Percentiles rank a stretch among this genome's conserved stretches.
Conservation (phyloP, 2,797 vertebrate species). For the Sardinella longiceps region DNA sequence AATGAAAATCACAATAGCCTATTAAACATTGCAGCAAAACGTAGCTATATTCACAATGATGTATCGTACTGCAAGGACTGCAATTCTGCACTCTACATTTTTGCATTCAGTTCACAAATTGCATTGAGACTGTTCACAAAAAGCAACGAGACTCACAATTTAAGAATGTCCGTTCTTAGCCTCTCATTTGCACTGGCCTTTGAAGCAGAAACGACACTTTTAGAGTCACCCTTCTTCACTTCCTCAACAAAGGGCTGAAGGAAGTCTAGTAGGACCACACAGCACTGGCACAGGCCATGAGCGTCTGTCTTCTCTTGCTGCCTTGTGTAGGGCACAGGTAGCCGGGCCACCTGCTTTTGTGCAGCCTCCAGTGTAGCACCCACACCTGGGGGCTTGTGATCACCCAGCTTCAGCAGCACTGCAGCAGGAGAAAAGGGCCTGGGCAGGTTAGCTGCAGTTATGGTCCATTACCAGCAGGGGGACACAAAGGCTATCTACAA, state of each 20-base stretch:
- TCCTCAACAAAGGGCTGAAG: constrained; percentile 83
- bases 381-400: constrained; percentile 76
- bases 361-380: constrained; percentile 81
- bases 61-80: too few species aligned
- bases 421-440: background rate
- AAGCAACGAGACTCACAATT: constrained; percentile 81
- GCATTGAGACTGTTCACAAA: too few species aligned
- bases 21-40: too few species aligned
- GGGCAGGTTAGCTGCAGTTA: constrained; percentile 27
- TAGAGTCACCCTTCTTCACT: constrained; percentile 62
- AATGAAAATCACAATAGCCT: too few species aligned
- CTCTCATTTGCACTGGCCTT: constrained; percentile 56
- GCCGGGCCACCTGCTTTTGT: constrained; percentile 80
- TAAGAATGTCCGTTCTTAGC: constrained; percentile 83
- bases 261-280: constrained; percentile 77
- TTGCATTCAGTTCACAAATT: background rate
- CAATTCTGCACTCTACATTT: background rate
- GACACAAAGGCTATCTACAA: constrained; percentile 42
- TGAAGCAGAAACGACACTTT: background rate
- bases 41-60: too few species aligned
- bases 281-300: constrained; percentile 83
- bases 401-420: constrained; percentile 83
- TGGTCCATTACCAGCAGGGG: constrained; percentile 57
- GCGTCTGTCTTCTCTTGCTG: constrained; percentile 83
- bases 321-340: constrained; percentile 86